Evolutionary conservation across 2,113 vertebrate genomes (phyloP).

Genomic region (Brienomyrus longianalis): DNA sequence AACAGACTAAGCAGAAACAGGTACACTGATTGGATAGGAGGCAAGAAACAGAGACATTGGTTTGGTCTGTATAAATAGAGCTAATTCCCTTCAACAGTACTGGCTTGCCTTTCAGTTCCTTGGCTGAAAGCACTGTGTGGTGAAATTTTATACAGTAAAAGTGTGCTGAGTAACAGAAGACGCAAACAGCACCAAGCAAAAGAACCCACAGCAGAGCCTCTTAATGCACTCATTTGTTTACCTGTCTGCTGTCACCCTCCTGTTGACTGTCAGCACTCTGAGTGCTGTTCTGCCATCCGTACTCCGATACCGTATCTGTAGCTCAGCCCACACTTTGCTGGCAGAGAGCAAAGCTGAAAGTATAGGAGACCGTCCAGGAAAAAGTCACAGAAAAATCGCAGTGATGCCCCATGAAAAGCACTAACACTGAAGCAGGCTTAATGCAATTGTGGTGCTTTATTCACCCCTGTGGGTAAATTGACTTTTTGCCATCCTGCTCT

Average conservation of each 20-base stretch:
- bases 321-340: conserved; percentile 48
- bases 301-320: conserved; percentile 51
- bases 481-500: neutral
- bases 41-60: neutral
- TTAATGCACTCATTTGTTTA: conserved; percentile 21
- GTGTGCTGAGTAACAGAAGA: neutral
- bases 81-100: neutral
- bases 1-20: neutral
- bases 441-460: neutral
- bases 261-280: conserved; percentile 45
- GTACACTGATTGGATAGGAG: neutral
- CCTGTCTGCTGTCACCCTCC: conserved; percentile 52
- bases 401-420: neutral
- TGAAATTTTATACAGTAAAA: neutral
- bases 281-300: conserved; percentile 47
- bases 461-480: neutral
- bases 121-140: neutral
- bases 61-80: neutral
- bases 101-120: neutral
- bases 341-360: conserved; percentile 24
- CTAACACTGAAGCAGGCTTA: neutral
- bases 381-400: neutral
- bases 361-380: neutral
- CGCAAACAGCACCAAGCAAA: neutral
- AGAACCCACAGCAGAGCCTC: neutral